phyloP scores from a whole-genome alignment of 2,113 vertebrate genomes.

The Galbula dea region DNA sequence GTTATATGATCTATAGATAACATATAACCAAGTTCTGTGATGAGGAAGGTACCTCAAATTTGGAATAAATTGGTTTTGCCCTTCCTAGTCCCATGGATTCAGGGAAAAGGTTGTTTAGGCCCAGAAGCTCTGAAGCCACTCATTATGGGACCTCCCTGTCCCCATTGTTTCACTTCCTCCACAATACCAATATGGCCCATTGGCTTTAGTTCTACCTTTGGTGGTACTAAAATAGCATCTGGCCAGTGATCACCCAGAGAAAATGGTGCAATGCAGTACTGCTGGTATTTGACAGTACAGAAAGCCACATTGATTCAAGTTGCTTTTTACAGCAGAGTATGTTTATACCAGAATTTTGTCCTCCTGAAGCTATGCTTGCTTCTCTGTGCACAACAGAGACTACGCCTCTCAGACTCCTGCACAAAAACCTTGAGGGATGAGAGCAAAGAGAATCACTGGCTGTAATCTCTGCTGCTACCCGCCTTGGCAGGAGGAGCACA shows the following conservation, averaged over 20 bases:
- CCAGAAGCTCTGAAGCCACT: neutral
- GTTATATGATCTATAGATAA: no score
- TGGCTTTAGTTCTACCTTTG: neutral
- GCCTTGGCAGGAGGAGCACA: neutral
- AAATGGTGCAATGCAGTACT: conserved; percentile 31
- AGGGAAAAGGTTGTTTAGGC: neutral
- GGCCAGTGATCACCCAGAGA: neutral
- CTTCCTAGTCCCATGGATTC: neutral
- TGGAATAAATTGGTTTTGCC: neutral
- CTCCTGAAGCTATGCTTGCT: neutral
- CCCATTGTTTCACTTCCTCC: neutral
- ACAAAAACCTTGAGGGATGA: neutral
- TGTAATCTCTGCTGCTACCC: neutral
- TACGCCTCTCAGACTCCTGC: neutral
- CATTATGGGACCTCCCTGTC: neutral
- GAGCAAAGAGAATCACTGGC: neutral
- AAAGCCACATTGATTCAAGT: neutral
- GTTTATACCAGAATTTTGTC: neutral
- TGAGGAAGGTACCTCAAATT: neutral
- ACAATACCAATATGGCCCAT: neutral
- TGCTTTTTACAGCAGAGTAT: neutral
- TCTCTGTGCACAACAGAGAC: neutral
- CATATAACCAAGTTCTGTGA: neutral
- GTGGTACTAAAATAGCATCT: neutral
- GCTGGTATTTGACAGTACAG: neutral